phyloP scores from a whole-genome alignment of 2,888 invertebrate genomes.

The Caenorhabditis afra region DNA sequence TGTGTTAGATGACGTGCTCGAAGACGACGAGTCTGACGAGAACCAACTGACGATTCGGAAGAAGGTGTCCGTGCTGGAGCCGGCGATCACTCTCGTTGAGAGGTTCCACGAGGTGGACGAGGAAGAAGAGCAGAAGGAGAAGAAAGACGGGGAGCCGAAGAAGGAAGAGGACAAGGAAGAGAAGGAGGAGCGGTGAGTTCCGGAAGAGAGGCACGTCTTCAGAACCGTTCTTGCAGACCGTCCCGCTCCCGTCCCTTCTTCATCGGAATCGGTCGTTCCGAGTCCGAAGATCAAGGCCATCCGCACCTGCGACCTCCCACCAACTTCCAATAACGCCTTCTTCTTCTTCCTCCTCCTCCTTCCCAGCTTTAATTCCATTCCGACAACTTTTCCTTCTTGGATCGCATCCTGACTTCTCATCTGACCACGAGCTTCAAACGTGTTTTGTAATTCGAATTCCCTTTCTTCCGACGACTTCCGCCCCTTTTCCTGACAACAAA shows the following conservation, averaged over 20 bases:
- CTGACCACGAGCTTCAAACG: constrained; percentile 5
- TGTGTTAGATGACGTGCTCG: constrained; percentile 66
- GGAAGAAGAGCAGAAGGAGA: constrained; percentile 17
- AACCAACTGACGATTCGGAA: constrained; percentile 48
- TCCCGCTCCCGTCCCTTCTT: constrained; percentile 49
- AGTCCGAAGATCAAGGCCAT: constrained; percentile 56
- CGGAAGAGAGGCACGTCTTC: too few relatives aligned
- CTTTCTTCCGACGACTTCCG: neutral
- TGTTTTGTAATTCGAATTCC: constrained; percentile 12
- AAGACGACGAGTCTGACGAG: constrained; percentile 65
- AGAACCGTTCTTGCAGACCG: constrained; percentile 1
- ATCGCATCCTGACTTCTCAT: neutral
- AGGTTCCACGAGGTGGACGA: constrained; percentile 36
- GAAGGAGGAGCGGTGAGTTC: neutral
- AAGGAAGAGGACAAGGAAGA: constrained; percentile 9
- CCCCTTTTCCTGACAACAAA: constrained; percentile 14
- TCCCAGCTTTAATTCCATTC: constrained; percentile 21
- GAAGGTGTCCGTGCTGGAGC: constrained; percentile 50
- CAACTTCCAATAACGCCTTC: constrained; percentile 34
- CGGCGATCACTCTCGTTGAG: constrained; percentile 56
- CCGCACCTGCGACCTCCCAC: constrained; percentile 52
- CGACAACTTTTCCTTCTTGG: neutral
- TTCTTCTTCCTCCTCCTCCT: too few relatives aligned
- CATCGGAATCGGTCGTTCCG: constrained; percentile 56
- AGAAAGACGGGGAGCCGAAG: constrained; percentile 1